Evolutionary conservation across 2,797 vertebrate species (phyloP).

Genomic region (Amblyopsis hoosieri): DNA sequence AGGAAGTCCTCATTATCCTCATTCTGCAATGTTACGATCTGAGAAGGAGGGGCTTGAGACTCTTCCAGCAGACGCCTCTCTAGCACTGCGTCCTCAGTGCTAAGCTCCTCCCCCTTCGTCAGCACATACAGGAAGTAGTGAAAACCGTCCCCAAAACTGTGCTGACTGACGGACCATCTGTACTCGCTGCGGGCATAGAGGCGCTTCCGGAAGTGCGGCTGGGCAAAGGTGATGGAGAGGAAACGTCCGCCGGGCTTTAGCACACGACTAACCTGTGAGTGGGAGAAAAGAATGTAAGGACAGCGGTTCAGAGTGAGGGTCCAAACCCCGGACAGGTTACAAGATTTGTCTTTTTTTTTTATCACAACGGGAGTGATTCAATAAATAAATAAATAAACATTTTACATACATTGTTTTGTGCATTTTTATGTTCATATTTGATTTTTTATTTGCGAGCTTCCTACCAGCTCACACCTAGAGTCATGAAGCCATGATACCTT

Average conservation of each 20-base stretch:
- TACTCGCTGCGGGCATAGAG: slow-evolving; percentile 85
- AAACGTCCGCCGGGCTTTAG: slow-evolving; percentile 86
- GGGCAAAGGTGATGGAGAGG: slow-evolving; percentile 87
- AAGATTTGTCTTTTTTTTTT: background rate
- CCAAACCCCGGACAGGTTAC: slow-evolving; percentile 12
- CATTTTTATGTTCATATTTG: no score
- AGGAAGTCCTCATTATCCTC: slow-evolving; percentile 82
- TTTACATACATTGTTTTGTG: no score
- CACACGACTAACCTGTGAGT: slow-evolving; percentile 84
- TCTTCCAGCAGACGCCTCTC: slow-evolving; percentile 70
- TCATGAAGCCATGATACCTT: background rate
- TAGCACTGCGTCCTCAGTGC: slow-evolving; percentile 73
- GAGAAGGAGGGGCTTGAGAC: slow-evolving; percentile 18
- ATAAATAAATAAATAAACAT: no score
- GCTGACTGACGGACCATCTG: slow-evolving; percentile 85
- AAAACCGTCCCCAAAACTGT: slow-evolving; percentile 83
- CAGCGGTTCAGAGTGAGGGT: no score
- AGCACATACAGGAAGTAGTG: slow-evolving; percentile 89
- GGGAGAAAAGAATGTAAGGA: background rate
- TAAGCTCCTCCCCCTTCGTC: slow-evolving; percentile 85
- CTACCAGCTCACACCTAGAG: no score
- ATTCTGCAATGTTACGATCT: slow-evolving; percentile 11
- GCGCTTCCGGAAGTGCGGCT: slow-evolving; percentile 87
- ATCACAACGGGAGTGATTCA: no score
- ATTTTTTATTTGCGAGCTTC: no score